Evolutionary conservation across 1,140 invertebrate species (phyloP).

Genomic region (Panagrolaimus sp.): DNA sequence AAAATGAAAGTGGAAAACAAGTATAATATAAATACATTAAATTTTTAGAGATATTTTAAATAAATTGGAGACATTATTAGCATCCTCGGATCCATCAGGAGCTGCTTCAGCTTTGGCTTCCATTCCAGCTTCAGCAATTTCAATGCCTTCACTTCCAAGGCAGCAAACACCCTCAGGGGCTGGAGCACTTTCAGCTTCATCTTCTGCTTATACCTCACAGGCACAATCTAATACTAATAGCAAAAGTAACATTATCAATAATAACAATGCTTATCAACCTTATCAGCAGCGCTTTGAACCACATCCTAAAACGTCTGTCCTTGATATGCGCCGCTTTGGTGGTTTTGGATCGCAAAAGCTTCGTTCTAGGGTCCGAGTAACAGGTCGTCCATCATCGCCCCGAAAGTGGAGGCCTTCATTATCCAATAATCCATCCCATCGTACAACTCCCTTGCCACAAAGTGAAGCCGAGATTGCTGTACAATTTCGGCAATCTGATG

Average conservation of each 20-base stretch:
- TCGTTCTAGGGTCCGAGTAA: conserved; percentile 7
- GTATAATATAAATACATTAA: too few species aligned
- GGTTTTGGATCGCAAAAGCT: neutral
- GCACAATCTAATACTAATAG: neutral
- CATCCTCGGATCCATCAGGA: too few species aligned
- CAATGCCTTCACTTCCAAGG: too few species aligned
- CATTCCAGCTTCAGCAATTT: too few species aligned
- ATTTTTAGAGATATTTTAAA: too few species aligned
- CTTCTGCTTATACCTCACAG: neutral
- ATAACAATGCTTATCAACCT: too few species aligned
- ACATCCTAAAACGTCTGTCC: neutral
- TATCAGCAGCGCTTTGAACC: too few species aligned
- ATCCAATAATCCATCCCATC: neutral
- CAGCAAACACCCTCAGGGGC: too few species aligned
- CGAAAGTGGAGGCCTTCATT: neutral
- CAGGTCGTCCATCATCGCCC: neutral
- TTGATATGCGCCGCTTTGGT: neutral
- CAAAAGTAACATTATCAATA: neutral
- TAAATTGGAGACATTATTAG: too few species aligned
- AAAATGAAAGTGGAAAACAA: too few species aligned
- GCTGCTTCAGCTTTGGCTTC: too few species aligned
- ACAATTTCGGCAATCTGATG: conserved; percentile 9
- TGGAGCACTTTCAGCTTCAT: neutral
- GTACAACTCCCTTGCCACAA: neutral
- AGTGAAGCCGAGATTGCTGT: neutral